Base-by-base conservation (phyloP, 2,888 invertebrate genomes). In the Lithophane leautieri region DNA sequence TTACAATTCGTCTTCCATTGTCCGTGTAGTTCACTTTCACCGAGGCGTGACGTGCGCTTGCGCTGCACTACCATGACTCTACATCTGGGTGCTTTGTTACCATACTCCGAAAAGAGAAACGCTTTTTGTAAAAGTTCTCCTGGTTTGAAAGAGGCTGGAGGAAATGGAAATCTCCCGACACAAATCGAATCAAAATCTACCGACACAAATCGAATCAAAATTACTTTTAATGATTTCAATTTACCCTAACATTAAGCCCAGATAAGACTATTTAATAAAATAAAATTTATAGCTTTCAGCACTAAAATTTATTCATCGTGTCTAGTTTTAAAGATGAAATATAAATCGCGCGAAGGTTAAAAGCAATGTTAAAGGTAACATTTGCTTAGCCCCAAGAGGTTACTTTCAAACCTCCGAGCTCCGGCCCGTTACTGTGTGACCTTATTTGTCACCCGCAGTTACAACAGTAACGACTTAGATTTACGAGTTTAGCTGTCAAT, bases 1-100 rank as follows among this genome's bases (percentile, higher is more conserved):
- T 89, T 90, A 88, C 89, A 87, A 90, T 89, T 90, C 78, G 84
- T 88, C 89, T 90, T 89, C 90, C 87, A 92, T 94, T 93, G 93
- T 94, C 86, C 86, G 88, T 84, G 82, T 81, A 89, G 84, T 91
- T 91, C 89, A 94, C 95, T 95, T 95, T 95, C 95, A 89, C 94
- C 90, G 65, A 44, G 83, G 86, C 91, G 89, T 92, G 91, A 92
- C 90, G 90, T 86, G 88, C 89, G 89, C 87, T 76, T 72, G 88
- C 87, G 82, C 82, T 78, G 83, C 74, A 74, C 66, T 78, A 78
- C 77, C 76, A 83, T 69, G 70, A 70, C 78, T 61, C 73, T 80
- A 81, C 79, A 82, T 82, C 82, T 67, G 61, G 61, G 40, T 81
- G 74, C 73, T 85, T 83, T 84, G 82, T 87, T 82, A 79, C 70